Base-by-base conservation (phyloP, 2,888 invertebrate species). In the Rhagium mordax region DNA sequence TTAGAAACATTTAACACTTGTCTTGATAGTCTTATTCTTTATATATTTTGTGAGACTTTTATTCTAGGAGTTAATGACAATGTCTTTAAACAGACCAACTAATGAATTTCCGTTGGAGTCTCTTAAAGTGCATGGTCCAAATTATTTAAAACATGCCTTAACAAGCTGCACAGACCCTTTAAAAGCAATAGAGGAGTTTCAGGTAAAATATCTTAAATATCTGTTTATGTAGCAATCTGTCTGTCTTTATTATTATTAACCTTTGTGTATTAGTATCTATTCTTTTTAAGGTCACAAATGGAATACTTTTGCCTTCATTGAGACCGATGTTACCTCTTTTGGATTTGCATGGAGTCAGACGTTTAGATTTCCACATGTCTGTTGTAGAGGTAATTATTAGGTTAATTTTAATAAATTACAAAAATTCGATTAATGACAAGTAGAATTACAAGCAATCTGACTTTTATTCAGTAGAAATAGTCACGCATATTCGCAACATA, bases 101-200 rank as follows among this genome's bases (percentile, higher is more conserved):
- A 82, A 78, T 64, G 88, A 88, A 15, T 88, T 88, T 81, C 87
- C 87, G 48, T 78, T 88, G 76, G 88, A 88, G 82, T 84, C 87
- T 60, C 81, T 87, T 6, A 87, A 87, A 76, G 87, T 88, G 10
- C 84, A 88, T 72, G 88, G 88, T 0, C 88, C 88, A 24, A 86
- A 84, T 79, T 88, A 85, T 76, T 81, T 88, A 24, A 87, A 93
- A 76, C 97, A 98, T 87, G 95, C 98, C 10, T 90, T 98, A 15
- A 98, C 98, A 13, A 98, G 96, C 84, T 98, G 98, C 86, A 96
- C 97, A 0, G 98, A 99, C 89, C 98, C 98, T 10, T 87, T 98
- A 48, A 97, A 97, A 89, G 98, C 98, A n/a, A 99, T 99, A 77
- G 98, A 98, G 90, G 98, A 98, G 87, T 99, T 99, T 90, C 98